Conservation (phyloP, 2,113 vertebrate species). For the Chascanopsetta lugubris region DNA sequence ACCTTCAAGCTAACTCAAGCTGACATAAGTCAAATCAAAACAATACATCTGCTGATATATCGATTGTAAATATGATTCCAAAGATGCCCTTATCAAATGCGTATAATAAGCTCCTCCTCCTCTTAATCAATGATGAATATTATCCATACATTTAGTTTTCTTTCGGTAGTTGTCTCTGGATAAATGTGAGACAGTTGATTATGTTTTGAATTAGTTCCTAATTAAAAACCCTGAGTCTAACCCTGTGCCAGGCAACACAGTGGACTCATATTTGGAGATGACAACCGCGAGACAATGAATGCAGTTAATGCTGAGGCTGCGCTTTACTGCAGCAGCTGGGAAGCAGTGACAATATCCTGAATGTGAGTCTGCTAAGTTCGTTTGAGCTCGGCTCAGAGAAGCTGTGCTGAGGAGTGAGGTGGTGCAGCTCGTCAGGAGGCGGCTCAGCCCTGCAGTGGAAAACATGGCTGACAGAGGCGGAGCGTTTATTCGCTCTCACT, state of each 20-base stretch:
- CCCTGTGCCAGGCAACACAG: background rate
- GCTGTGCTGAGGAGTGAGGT: background rate
- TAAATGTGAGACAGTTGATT: background rate
- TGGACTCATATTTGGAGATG: constrained; percentile 1
- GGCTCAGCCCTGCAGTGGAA: background rate
- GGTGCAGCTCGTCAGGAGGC: background rate
- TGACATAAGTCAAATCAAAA: too few species aligned
- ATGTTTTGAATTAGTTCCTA: constrained; percentile 5
- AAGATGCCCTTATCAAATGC: too few species aligned
- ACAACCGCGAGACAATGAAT: constrained; percentile 13
- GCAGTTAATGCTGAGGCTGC: constrained; percentile 9
- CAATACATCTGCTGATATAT: too few species aligned
- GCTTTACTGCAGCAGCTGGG: constrained; percentile 4
- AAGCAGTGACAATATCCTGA: constrained; percentile 19
- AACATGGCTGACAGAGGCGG: background rate
- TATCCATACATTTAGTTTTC: too few species aligned
- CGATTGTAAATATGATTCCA: too few species aligned
- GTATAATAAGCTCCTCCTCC: too few species aligned
- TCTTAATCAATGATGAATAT: too few species aligned
- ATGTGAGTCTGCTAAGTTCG: too few species aligned
- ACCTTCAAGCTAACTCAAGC: too few species aligned
- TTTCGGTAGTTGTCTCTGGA: too few species aligned
- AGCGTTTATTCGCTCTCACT: background rate
- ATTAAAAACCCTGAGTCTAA: background rate
- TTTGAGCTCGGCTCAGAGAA: background rate